These are phyloP conservation scores for Kryptopterus vitreolus DNA, from an alignment of 2,797 vertebrate genomes.

Conservation along the genomic window DNA sequence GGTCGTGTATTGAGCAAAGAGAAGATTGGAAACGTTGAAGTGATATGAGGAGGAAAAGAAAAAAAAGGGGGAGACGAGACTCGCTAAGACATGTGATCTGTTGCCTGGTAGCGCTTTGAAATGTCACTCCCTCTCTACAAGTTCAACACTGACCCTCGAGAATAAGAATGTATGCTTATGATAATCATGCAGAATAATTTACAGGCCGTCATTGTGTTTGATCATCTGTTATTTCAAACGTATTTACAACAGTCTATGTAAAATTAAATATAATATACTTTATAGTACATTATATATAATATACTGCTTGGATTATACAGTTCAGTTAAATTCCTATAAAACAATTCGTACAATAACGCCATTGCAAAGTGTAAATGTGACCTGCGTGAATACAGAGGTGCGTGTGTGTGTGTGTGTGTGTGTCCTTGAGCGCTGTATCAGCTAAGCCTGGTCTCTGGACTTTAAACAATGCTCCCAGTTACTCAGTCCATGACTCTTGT, in stretches of 20 bases:
- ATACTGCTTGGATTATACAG: no score
- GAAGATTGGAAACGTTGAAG: conserved; percentile 10
- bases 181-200: neutral
- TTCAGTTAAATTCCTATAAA: neutral
- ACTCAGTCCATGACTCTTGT: neutral
- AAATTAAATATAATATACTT: neutral
- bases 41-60: no score
- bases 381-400: conserved; percentile 9
- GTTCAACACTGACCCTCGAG: conserved; percentile 2
- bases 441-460: conserved; percentile 26
- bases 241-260: no score
- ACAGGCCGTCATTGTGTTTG: neutral
- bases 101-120: conserved; percentile 9
- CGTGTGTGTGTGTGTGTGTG: neutral
- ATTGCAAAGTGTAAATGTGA: conserved; percentile 23
- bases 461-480: conserved; percentile 38
- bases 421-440: conserved; percentile 40
- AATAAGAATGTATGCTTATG: neutral
- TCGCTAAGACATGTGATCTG: neutral
- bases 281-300: no score
- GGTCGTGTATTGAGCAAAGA: conserved; percentile 18
- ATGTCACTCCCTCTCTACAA: conserved; percentile 3
- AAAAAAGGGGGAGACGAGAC: neutral
- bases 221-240: no score
- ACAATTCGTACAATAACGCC: no score